Evolutionary conservation across 2,113 vertebrate species (phyloP).

Genomic region (Acanthochromis polyacanthus): DNA sequence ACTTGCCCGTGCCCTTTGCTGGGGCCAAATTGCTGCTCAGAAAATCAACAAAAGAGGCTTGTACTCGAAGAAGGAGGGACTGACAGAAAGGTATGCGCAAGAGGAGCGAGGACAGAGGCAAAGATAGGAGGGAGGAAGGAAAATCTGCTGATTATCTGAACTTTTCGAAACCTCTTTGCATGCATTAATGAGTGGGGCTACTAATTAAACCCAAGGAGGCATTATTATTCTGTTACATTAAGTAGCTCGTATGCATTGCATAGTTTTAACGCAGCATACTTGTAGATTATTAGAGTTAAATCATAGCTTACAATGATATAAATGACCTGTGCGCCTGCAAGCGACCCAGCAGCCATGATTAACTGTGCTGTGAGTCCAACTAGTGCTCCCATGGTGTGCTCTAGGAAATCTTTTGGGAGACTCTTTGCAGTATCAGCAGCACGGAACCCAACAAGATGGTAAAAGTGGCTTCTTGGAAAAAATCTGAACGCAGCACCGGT

Average conservation of each 20-base stretch:
- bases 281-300: neutral
- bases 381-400: neutral
- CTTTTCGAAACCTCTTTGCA: conserved; percentile 16
- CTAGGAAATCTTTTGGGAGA: neutral
- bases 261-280: neutral
- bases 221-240: neutral
- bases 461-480: neutral
- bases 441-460: neutral
- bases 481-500: neutral
- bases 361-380: neutral
- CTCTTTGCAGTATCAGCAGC: neutral
- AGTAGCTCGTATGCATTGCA: neutral
- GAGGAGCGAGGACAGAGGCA: conserved; percentile 16
- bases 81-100: conserved; percentile 46
- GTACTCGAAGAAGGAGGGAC: conserved; percentile 41
- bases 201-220: conserved; percentile 20
- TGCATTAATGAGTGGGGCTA: conserved; percentile 36
- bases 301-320: neutral
- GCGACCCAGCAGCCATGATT: neutral
- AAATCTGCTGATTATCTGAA: conserved; percentile 48
- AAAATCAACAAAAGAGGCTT: conserved; percentile 75
- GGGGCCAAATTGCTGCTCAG: conserved; percentile 71
- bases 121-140: neutral
- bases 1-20: conserved; percentile 67
- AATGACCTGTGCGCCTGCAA: no score